A percentile compares a stretch with the other conserved stretches of the same genome.
These are phyloP conservation scores for Euzophera pinguis DNA, from an alignment of 2,888 invertebrate species.

Conservation along the genomic window DNA sequence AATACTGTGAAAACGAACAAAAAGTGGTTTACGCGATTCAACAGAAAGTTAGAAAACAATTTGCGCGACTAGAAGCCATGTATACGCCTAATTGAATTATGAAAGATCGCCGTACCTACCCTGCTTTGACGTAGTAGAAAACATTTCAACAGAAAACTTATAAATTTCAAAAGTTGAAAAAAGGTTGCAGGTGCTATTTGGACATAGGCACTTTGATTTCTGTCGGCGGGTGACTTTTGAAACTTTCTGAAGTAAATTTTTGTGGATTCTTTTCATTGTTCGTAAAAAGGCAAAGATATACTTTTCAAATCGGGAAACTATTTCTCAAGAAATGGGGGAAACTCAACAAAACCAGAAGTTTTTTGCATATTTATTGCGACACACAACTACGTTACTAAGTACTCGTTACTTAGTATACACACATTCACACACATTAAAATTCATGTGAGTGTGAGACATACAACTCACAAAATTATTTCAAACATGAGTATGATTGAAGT, in stretches of 20 bases:
- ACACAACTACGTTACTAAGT: too few relatives aligned
- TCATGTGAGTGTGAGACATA: too few relatives aligned
- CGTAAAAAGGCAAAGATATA: neutral
- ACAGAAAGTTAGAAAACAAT: conserved; percentile 23
- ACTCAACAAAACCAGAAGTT: neutral
- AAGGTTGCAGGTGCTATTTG: neutral
- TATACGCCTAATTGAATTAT: conserved; percentile 31
- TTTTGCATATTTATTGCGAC: neutral
- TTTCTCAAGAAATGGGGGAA: neutral
- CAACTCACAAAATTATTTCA: too few relatives aligned
- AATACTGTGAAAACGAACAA: neutral
- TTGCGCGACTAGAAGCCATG: conserved; percentile 28
- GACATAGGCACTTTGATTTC: neutral
- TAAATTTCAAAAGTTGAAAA: conserved; percentile 12
- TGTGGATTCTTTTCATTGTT: neutral
- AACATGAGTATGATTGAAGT: too few relatives aligned
- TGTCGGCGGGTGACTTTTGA: neutral
- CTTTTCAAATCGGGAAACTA: neutral
- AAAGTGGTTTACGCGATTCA: neutral
- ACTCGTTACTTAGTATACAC: too few relatives aligned
- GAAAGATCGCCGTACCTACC: conserved; percentile 20
- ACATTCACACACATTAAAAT: too few relatives aligned
- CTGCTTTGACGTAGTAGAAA: neutral
- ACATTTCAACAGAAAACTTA: conserved; percentile 20
- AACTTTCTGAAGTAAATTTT: neutral